These are phyloP conservation scores for Nomada hirtipes DNA, from an alignment of 2,888 invertebrate species.

Conservation along the genomic window DNA sequence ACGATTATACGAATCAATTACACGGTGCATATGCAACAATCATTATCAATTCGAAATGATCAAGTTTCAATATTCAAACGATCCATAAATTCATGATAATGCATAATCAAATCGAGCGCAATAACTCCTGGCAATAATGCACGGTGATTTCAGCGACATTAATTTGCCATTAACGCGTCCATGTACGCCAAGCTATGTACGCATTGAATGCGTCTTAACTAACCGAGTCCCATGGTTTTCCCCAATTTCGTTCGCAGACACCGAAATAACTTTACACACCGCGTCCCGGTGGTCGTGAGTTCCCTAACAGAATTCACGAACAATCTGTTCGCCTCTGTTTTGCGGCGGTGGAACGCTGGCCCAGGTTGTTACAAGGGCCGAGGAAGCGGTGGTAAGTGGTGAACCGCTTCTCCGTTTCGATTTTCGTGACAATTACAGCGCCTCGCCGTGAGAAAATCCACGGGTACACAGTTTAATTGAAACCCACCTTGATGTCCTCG, in stretches of 20 bases:
- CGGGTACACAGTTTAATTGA: constrained; percentile 27
- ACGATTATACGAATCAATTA: background rate
- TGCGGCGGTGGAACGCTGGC: constrained; percentile 39
- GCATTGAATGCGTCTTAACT: constrained; percentile 52
- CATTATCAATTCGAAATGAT: constrained; percentile 15
- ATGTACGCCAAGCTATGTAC: background rate
- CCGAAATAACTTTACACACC: constrained; percentile 46
- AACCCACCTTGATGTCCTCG: constrained; percentile 58
- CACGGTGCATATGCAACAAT: background rate
- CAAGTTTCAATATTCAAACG: background rate
- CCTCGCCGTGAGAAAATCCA: constrained; percentile 15
- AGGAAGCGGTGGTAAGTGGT: constrained; percentile 26
- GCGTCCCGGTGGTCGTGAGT: constrained; percentile 26
- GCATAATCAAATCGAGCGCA: constrained; percentile 11
- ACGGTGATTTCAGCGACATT: constrained; percentile 8
- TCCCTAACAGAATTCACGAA: constrained; percentile 49
- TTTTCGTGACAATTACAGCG: constrained; percentile 57
- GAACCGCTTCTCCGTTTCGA: constrained; percentile 39
- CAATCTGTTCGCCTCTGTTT: constrained; percentile 50
- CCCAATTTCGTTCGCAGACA: constrained; percentile 35
- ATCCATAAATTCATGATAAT: background rate
- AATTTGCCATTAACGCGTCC: constrained; percentile 29
- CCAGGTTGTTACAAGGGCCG: constrained; percentile 41
- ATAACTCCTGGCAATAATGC: constrained; percentile 3
- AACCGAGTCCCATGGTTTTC: constrained; percentile 36